phyloP scores from a whole-genome alignment of 1,140 invertebrate species.

The Drosophila santomea region DNA sequence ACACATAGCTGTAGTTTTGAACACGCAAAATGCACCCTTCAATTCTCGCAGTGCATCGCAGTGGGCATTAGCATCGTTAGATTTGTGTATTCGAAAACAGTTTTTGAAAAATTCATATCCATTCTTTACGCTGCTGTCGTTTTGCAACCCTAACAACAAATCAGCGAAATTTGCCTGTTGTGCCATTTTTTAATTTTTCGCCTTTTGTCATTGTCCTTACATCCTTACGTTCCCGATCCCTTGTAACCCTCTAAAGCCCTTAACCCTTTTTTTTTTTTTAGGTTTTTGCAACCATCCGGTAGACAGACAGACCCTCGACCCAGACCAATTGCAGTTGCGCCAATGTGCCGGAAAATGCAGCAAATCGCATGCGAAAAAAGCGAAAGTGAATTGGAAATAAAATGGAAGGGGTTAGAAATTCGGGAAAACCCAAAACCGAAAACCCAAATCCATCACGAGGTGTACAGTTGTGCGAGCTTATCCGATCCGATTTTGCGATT shows the following conservation, averaged over 20 bases:
- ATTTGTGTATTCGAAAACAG: constrained; percentile 29
- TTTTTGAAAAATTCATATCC: constrained; percentile 18
- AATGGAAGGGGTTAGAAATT: constrained; percentile 8
- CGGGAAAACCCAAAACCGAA: constrained; percentile 26
- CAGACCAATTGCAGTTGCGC: constrained; percentile 44
- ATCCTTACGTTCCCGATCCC: background rate
- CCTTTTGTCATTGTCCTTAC: constrained; percentile 36
- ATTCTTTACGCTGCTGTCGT: constrained; percentile 21
- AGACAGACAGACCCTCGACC: background rate
- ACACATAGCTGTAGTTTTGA: too few species aligned
- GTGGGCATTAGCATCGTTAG: constrained; percentile 42
- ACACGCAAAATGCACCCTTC: too few species aligned
- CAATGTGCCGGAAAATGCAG: constrained; percentile 52
- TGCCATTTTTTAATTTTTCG: constrained; percentile 47
- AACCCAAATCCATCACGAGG: constrained; percentile 32
- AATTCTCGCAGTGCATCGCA: constrained; percentile 21
- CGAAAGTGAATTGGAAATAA: background rate
- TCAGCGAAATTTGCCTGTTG: constrained; percentile 42
- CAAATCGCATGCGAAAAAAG: constrained; percentile 9
- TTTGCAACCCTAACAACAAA: constrained; percentile 32
- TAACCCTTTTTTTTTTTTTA: constrained; percentile 57
- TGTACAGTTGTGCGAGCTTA: constrained; percentile 47
- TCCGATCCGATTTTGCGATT: constrained; percentile 47
- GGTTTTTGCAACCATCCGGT: background rate
- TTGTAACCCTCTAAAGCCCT: constrained; percentile 67